These are phyloP conservation scores for Bombus impatiens DNA, from an alignment of 1,140 invertebrate species.

Conservation along the genomic window DNA sequence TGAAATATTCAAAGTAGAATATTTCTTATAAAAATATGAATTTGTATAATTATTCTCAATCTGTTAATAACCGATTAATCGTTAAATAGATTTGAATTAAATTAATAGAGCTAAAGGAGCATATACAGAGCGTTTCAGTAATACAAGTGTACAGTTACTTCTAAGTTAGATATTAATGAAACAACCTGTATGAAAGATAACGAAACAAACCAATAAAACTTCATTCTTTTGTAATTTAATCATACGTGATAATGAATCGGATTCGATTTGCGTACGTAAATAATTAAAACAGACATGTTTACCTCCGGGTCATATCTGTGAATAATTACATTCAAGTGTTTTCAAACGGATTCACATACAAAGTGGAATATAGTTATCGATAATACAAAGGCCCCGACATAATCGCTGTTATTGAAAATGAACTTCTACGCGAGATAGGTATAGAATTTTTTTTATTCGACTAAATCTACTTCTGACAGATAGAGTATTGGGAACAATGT, in stretches of 20 bases:
- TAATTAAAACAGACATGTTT: background rate
- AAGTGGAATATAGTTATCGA: background rate
- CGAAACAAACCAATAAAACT: background rate
- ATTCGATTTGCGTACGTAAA: background rate
- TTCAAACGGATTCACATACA: background rate
- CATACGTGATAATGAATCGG: background rate
- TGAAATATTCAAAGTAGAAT: too few species aligned
- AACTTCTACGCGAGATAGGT: constrained; percentile 11
- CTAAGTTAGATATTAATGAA: too few species aligned
- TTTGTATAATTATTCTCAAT: too few species aligned
- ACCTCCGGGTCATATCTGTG: background rate
- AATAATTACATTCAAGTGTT: background rate
- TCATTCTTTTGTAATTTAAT: background rate
- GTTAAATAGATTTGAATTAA: too few species aligned
- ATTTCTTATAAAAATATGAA: too few species aligned
- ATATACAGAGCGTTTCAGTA: too few species aligned
- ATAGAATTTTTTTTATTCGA: background rate
- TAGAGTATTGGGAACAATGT: background rate
- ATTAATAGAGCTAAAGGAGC: too few species aligned
- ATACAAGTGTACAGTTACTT: too few species aligned
- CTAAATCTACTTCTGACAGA: too few species aligned
- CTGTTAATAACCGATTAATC: too few species aligned
- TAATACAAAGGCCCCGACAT: background rate
- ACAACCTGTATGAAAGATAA: too few species aligned
- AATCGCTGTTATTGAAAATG: background rate